phyloP scores from a whole-genome alignment of 2,113 vertebrate species.

The Brachyhypopomus gauderio region DNA sequence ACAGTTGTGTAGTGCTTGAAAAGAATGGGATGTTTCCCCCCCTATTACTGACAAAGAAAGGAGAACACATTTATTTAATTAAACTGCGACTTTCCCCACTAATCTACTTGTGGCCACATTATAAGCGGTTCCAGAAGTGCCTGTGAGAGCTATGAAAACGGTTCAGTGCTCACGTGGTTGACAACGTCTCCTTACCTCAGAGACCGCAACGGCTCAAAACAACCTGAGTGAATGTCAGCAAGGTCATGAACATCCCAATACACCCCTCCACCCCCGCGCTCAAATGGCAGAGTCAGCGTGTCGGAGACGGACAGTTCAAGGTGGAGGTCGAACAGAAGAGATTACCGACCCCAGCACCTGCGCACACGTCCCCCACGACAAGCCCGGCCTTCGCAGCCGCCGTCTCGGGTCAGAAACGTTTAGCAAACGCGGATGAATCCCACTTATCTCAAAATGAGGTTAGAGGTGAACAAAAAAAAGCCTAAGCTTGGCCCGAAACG shows the following conservation, averaged over 20 bases:
- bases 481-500: not conserved
- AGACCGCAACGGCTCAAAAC: no score
- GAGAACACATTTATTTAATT: no score
- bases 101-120: no score
- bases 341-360: not conserved
- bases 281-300: not conserved
- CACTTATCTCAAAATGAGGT: not conserved
- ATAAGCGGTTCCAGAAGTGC: no score
- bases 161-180: no score
- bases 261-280: no score
- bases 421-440: not conserved
- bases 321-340: conserved; percentile 8
- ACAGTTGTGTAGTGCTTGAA: no score
- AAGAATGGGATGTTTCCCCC: no score
- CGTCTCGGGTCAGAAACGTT: not conserved
- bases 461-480: not conserved
- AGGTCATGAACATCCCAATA: conserved; percentile 9
- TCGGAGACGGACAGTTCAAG: conserved; percentile 18
- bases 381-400: not conserved
- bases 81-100: no score
- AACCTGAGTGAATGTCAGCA: not conserved
- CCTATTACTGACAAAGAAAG: no score
- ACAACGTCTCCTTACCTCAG: no score
- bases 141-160: no score
- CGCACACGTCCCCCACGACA: not conserved